These are phyloP conservation scores for Apamea sordens DNA, from an alignment of 2,888 invertebrate species.

Conservation along the genomic window DNA sequence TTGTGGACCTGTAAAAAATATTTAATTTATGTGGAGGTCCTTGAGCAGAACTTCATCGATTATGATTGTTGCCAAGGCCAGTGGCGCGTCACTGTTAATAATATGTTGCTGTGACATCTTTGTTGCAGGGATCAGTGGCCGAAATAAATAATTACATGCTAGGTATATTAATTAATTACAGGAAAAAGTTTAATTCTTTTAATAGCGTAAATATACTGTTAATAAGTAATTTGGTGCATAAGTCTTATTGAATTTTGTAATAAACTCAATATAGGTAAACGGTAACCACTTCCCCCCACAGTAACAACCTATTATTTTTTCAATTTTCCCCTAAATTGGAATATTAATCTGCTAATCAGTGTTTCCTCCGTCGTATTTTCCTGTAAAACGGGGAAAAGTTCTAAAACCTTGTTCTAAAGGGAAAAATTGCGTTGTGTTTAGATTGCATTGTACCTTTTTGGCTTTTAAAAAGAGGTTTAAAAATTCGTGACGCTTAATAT, in stretches of 20 bases:
- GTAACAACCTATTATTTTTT: slow-evolving; percentile 25
- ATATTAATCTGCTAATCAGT: slow-evolving; percentile 52
- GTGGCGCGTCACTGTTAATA: not conserved
- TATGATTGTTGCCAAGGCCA: not conserved
- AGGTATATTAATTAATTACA: not conserved
- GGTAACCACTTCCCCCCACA: not conserved
- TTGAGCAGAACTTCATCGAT: not conserved
- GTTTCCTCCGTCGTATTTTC: slow-evolving; percentile 25
- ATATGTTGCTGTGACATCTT: not conserved
- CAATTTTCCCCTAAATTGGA: slow-evolving; percentile 26
- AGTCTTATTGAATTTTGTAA: not conserved
- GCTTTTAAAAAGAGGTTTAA: slow-evolving; percentile 16
- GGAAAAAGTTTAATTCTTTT: not conserved
- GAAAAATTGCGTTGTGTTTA: slow-evolving; percentile 4
- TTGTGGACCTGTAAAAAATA: not conserved
- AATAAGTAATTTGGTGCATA: not conserved
- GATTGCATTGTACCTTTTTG: slow-evolving; percentile 6
- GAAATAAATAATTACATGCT: not conserved
- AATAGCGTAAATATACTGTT: no score
- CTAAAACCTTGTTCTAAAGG: slow-evolving; percentile 1
- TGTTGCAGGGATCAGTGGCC: not conserved
- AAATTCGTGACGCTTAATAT: not conserved
- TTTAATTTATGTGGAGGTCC: not conserved
- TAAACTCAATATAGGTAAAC: slow-evolving; percentile 11
- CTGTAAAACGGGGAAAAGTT: slow-evolving; percentile 5